Percentiles rank a stretch among this genome's conserved stretches.
These are phyloP conservation scores for Drosophila ficusphila DNA, from an alignment of 1,140 invertebrate genomes.

Conservation along the genomic window DNA sequence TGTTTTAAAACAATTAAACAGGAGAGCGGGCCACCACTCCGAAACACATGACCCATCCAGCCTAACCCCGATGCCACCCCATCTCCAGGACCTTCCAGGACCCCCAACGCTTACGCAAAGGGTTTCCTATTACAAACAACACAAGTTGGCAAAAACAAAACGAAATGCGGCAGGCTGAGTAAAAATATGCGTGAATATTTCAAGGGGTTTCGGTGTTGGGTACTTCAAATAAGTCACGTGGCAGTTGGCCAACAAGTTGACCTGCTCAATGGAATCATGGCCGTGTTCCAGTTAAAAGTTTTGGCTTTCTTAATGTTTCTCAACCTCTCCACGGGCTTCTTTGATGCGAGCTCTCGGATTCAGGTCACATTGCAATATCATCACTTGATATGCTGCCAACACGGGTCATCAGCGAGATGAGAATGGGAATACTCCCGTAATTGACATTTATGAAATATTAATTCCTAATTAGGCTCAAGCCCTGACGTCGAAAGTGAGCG, in stretches of 20 bases:
- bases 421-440: slow-evolving; percentile 33
- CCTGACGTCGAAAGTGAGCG: slow-evolving; percentile 5
- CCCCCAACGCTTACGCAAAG: slow-evolving; percentile 66
- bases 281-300: slow-evolving; percentile 35
- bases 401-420: neutral
- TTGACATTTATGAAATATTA: slow-evolving; percentile 77
- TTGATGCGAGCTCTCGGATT: slow-evolving; percentile 35
- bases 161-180: slow-evolving; percentile 4
- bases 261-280: slow-evolving; percentile 17
- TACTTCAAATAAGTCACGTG: slow-evolving; percentile 74
- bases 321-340: slow-evolving; percentile 6
- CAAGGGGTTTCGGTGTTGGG: slow-evolving; percentile 42
- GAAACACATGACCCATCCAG: slow-evolving; percentile 14
- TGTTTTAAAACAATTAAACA: slow-evolving; percentile 53
- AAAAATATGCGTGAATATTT: slow-evolving; percentile 55
- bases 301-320: slow-evolving; percentile 16
- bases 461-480: slow-evolving; percentile 72
- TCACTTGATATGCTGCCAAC: slow-evolving; percentile 30
- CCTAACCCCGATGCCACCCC: neutral
- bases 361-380: slow-evolving; percentile 52
- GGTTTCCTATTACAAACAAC: slow-evolving; percentile 78
- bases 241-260: slow-evolving; percentile 40
- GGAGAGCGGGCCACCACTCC: neutral
- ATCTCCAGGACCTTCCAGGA: neutral
- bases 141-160: slow-evolving; percentile 53